A percentile compares a stretch with the other conserved stretches of the same genome.
Conservation (phyloP, 2,797 vertebrate species). For the Cercopithecus petaurista region DNA sequence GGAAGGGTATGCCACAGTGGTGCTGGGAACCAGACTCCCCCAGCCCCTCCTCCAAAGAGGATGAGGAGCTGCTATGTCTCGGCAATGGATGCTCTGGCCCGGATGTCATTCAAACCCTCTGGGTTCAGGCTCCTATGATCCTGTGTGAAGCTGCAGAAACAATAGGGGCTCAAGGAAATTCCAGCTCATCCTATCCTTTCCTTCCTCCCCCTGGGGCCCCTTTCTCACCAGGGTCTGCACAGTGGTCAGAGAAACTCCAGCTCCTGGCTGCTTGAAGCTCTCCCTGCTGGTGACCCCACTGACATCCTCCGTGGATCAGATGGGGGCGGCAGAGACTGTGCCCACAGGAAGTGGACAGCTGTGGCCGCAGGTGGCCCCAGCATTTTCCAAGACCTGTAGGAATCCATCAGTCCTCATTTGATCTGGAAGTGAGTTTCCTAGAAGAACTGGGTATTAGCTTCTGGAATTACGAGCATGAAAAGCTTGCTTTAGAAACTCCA, state of each 20-base stretch:
- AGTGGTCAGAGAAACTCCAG: not conserved
- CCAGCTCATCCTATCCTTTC: not conserved
- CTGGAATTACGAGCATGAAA: not conserved
- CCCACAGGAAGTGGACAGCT: not conserved
- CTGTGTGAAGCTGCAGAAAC: constrained; percentile 3
- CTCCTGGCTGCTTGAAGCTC: not conserved
- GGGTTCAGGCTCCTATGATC: not conserved
- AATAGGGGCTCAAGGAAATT: not conserved
- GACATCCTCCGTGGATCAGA: not conserved
- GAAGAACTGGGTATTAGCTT: not conserved
- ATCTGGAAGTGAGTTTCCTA: not conserved
- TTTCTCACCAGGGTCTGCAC: not conserved
- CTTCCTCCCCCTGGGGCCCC: not conserved
- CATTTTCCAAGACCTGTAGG: not conserved
- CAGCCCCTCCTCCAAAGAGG: not conserved
- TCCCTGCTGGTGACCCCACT: not conserved
- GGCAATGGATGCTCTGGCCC: not conserved
- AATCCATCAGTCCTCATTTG: not conserved
- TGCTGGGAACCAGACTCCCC: not conserved
- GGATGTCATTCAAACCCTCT: not conserved
- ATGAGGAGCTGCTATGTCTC: not conserved
- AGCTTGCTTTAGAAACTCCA: not conserved
- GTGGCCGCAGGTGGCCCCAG: no score
- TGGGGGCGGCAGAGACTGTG: not conserved
- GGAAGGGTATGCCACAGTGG: not conserved